Evolutionary conservation across 2,888 invertebrate genomes (phyloP).

Genomic region (Plagodis pulveraria): DNA sequence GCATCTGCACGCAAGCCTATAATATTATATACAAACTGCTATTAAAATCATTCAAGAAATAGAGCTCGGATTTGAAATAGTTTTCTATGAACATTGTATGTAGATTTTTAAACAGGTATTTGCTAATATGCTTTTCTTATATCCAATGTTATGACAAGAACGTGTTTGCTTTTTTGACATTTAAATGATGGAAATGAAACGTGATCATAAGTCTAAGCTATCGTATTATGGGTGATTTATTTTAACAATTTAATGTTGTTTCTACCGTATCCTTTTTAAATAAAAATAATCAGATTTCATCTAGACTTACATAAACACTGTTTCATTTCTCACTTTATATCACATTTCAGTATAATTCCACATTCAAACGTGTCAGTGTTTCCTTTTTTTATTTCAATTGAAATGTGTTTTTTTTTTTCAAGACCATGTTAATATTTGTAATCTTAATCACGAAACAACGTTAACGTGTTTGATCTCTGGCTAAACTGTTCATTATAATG

Average conservation of each 20-base stretch:
- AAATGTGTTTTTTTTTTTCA: background rate
- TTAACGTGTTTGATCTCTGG: no score
- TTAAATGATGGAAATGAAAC: no score
- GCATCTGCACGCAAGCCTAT: slow-evolving; percentile 64
- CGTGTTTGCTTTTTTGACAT: no score
- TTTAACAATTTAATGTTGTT: no score
- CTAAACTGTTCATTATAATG: no score
- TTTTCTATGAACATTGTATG: background rate
- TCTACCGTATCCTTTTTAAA: background rate
- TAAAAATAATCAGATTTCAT: background rate
- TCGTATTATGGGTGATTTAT: no score
- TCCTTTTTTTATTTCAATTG: background rate
- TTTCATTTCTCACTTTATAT: slow-evolving; percentile 27
- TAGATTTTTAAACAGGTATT: background rate
- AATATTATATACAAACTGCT: slow-evolving; percentile 48
- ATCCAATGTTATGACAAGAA: background rate
- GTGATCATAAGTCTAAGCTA: no score
- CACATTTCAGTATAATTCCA: slow-evolving; percentile 19
- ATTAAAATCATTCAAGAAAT: slow-evolving; percentile 14
- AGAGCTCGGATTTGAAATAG: slow-evolving; percentile 9
- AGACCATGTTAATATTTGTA: background rate
- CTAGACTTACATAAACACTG: slow-evolving; percentile 6
- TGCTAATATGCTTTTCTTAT: slow-evolving; percentile 3
- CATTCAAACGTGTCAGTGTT: slow-evolving; percentile 1
- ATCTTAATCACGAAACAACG: no score